phyloP scores from a whole-genome alignment of 2,113 vertebrate species.

The Atherinomorus stipes region DNA sequence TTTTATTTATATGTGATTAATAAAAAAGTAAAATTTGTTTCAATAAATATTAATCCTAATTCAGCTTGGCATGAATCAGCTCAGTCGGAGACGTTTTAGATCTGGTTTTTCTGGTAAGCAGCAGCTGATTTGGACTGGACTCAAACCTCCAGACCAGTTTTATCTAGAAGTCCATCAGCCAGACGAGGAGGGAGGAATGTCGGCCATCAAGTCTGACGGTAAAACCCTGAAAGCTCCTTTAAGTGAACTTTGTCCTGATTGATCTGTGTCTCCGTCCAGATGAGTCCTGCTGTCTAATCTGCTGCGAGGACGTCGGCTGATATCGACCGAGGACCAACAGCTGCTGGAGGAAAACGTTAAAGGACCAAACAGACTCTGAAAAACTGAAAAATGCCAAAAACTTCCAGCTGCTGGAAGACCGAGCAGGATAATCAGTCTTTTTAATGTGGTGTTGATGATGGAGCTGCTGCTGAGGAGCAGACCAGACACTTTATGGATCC shows the following conservation, averaged over 20 bases:
- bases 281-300: constrained; percentile 29
- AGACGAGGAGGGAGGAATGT: too few relatives aligned
- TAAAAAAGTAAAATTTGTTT: too few relatives aligned
- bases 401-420: constrained; percentile 10
- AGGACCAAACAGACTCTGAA: constrained; percentile 34
- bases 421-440: constrained; percentile 31
- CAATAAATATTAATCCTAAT: too few relatives aligned
- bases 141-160: too few relatives aligned
- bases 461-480: not conserved
- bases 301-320: not conserved
- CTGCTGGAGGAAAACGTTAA: not conserved
- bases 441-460: not conserved
- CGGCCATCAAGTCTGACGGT: too few relatives aligned
- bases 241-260: not conserved
- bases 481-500: not conserved
- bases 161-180: too few relatives aligned
- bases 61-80: too few relatives aligned
- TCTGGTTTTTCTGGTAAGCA: too few relatives aligned
- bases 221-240: not conserved
- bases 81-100: too few relatives aligned
- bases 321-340: constrained; percentile 5
- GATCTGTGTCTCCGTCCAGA: constrained; percentile 43
- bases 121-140: too few relatives aligned
- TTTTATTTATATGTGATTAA: too few relatives aligned
- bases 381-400: constrained; percentile 36